Conservation (phyloP, 2,888 invertebrate genomes). For the Lasioglossum zephyrum region DNA sequence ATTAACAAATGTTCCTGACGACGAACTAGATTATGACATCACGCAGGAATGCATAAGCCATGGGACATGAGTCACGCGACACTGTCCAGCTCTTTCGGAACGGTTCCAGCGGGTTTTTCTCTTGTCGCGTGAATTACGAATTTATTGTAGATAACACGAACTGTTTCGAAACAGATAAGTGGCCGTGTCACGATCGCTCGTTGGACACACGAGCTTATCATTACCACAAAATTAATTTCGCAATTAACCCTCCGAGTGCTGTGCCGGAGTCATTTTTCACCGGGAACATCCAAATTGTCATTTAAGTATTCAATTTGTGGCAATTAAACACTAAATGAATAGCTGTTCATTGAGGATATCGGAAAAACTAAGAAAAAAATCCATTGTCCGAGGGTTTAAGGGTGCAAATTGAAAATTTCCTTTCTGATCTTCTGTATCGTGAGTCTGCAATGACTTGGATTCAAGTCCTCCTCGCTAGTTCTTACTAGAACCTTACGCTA, state of each 20-base stretch:
- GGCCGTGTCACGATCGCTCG: background rate
- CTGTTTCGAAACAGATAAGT: slow-evolving; percentile 39
- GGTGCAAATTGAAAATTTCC: slow-evolving; percentile 22
- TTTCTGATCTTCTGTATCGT: no score
- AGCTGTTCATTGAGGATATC: no score
- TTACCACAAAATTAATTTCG: slow-evolving; percentile 32
- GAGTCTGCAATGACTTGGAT: background rate
- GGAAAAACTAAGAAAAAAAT: no score
- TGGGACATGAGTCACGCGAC: slow-evolving; percentile 78
- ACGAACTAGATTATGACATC: slow-evolving; percentile 77
- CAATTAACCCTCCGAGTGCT: background rate
- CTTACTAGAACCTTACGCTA: background rate
- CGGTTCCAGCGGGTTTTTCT: slow-evolving; percentile 30
- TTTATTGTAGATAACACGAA: slow-evolving; percentile 33
- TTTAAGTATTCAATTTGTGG: no score
- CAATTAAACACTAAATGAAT: no score
- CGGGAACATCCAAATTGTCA: no score
- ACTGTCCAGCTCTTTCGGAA: slow-evolving; percentile 55
- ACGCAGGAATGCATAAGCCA: slow-evolving; percentile 79
- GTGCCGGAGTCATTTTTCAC: no score
- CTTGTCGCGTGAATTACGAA: slow-evolving; percentile 17
- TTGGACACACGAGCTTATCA: slow-evolving; percentile 33
- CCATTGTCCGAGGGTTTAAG: no score
- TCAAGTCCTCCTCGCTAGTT: background rate
- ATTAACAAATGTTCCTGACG: slow-evolving; percentile 25